Conservation (phyloP, 1,140 invertebrate species). For the Habropoda laboriosa region DNA sequence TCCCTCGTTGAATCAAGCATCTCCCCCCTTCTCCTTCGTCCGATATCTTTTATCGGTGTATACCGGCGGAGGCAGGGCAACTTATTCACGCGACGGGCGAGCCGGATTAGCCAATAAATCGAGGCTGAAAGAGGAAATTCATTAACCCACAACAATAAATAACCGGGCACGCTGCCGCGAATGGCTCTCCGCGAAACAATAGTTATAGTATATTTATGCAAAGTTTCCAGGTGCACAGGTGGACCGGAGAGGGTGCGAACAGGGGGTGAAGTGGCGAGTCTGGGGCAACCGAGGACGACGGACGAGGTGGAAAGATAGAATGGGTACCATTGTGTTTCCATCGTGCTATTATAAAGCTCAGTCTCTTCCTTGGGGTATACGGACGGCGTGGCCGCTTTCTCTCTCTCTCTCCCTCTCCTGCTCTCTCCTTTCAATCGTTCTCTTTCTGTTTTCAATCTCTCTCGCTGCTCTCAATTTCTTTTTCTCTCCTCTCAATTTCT, state of each 20-base stretch:
- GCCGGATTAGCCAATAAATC: constrained; percentile 76
- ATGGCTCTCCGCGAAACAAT: constrained; percentile 71
- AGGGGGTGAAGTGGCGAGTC: constrained; percentile 22
- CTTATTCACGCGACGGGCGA: constrained; percentile 38
- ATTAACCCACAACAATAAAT: constrained; percentile 78
- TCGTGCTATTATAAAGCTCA: constrained; percentile 67
- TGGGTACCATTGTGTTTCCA: constrained; percentile 68
- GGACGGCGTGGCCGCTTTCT: not conserved
- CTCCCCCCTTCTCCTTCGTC: too few relatives aligned
- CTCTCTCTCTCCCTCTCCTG: not conserved
- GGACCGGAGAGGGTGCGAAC: constrained; percentile 36
- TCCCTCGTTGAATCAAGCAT: too few relatives aligned
- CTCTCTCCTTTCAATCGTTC: not conserved
- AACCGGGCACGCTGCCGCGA: constrained; percentile 64
- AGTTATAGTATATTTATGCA: constrained; percentile 80
- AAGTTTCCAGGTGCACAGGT: constrained; percentile 74
- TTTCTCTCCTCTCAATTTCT: not conserved
- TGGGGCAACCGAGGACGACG: constrained; percentile 24
- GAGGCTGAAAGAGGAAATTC: constrained; percentile 74
- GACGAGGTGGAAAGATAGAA: constrained; percentile 43
- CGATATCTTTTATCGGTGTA: not conserved
- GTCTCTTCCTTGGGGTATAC: constrained; percentile 49
- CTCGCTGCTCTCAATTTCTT: not conserved
- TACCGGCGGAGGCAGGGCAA: not conserved
- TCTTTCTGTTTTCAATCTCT: not conserved